These are phyloP conservation scores for Dendronephthya gigantea DNA, from an alignment of 64 coral and sea anemone genomes.

Conservation along the genomic window DNA sequence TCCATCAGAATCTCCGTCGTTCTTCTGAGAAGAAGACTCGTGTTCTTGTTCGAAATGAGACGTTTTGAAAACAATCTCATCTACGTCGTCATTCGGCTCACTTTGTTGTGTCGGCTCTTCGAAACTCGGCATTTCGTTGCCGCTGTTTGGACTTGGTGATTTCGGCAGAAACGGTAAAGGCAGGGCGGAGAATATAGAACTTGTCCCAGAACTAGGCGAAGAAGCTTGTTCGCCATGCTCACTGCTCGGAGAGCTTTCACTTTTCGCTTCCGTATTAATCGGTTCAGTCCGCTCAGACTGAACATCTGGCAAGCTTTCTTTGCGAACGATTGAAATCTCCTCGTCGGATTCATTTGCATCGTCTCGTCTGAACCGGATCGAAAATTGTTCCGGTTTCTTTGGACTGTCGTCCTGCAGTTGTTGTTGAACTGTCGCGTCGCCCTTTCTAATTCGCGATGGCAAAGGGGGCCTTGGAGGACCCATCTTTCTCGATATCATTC, in stretches of 20 bases:
- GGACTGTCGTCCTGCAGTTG: background rate
- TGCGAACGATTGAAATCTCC: constrained; percentile 6
- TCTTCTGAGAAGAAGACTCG: background rate
- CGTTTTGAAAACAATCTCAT: background rate
- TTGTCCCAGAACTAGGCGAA: background rate
- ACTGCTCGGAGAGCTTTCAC: background rate
- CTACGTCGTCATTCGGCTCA: background rate
- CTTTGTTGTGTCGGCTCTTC: background rate
- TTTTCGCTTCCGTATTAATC: background rate
- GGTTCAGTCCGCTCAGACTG: too few relatives aligned
- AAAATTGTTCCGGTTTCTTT: background rate
- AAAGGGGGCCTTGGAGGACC: background rate
- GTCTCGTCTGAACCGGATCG: background rate
- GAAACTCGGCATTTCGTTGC: background rate
- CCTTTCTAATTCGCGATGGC: background rate
- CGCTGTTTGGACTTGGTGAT: background rate
- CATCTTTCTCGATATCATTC: background rate
- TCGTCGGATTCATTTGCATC: constrained; percentile 11
- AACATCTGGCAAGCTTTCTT: background rate
- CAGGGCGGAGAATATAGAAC: background rate
- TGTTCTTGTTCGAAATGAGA: background rate
- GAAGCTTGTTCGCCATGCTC: background rate
- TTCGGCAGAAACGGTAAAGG: background rate
- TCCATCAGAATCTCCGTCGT: background rate
- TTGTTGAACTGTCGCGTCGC: background rate